Evolutionary conservation across 2,888 invertebrate species (phyloP), one percentile per base, ranked within the genome.

Genomic region (Melinaea marsaeus): DNA sequence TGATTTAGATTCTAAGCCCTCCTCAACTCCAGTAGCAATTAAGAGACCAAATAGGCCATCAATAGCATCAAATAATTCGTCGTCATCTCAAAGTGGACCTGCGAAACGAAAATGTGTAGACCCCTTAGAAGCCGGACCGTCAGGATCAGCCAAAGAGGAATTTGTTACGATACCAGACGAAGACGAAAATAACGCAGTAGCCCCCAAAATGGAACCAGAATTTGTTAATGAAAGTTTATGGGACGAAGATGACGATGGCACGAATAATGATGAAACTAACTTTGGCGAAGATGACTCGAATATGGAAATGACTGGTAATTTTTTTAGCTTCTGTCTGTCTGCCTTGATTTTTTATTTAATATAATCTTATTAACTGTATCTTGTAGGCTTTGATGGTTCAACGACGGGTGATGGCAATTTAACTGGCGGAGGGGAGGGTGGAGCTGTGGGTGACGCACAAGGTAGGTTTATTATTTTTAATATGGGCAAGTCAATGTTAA

Each of bases 141-240:
- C 92, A 22, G 92, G 91, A 79, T 92, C 84, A 37, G 89, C 88
- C 57, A 92, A 91, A 81, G 90, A 91, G 51, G 90, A 91, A 79
- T 91, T 89, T 70, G 90, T 91, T 2, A 91, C 91, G 75, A 91
- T 91, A 84, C 90, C 90, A 0, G 91, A 91, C 70, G 90, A 90
- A 76, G 90, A 91, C 69, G 91, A 91, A 81, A 90, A 91, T 37
- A 91, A 91, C 70, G 91, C 92, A 66, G 90, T 93, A 70, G 93
- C 93, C 75, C 93, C 93, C 37, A 93, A 93, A 92, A 92, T 93
- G 81, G 93, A 93, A 91, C 93, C 93, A 0, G 93, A 93, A 84
- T 93, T 93, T 81, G 90, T 92, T 55, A 93, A 93, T 68, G 93
- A 93, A 78, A 89, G 91, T 69, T 86, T 91, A 87, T 91, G 91